Evolutionary conservation across 2,113 vertebrate genomes (phyloP).

Genomic region (Protomyctophum bolini): DNA sequence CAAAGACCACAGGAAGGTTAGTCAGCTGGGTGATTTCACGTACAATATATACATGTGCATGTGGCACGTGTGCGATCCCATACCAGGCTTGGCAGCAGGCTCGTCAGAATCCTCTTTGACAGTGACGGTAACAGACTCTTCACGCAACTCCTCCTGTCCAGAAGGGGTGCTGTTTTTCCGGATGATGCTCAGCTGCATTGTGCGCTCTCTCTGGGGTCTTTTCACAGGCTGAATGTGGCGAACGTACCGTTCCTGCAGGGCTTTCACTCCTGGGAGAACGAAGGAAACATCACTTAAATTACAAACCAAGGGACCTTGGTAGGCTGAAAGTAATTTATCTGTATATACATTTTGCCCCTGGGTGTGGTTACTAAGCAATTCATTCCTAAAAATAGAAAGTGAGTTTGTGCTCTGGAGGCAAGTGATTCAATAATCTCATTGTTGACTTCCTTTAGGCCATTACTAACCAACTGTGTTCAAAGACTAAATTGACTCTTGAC

Average conservation of each 20-base stretch:
- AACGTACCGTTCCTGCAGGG: conserved; percentile 90
- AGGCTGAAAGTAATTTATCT: background rate
- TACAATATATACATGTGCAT: background rate
- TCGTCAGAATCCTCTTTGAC: conserved; percentile 82
- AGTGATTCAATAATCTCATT: too few species aligned
- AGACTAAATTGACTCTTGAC: background rate
- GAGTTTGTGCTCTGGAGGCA: too few species aligned
- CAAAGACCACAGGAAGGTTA: conserved; percentile 14
- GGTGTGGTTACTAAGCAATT: too few species aligned
- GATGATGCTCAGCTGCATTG: conserved; percentile 83
- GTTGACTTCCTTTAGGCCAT: too few species aligned
- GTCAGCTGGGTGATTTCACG: background rate
- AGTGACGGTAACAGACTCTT: conserved; percentile 82
- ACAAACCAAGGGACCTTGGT: background rate
- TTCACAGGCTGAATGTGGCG: conserved; percentile 79
- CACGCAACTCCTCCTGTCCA: conserved; percentile 85
- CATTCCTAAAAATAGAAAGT: too few species aligned
- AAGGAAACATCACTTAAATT: background rate
- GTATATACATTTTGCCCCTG: background rate
- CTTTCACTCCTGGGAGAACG: conserved; percentile 83
- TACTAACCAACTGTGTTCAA: background rate
- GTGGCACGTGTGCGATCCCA: background rate
- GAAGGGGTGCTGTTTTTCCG: conserved; percentile 84
- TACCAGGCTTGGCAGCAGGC: conserved; percentile 85
- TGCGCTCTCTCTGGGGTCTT: conserved; percentile 71